Percentiles rank a stretch among this genome's conserved stretches.
Conservation (phyloP, 1,140 invertebrate species). For the Nephotettix cincticeps region DNA sequence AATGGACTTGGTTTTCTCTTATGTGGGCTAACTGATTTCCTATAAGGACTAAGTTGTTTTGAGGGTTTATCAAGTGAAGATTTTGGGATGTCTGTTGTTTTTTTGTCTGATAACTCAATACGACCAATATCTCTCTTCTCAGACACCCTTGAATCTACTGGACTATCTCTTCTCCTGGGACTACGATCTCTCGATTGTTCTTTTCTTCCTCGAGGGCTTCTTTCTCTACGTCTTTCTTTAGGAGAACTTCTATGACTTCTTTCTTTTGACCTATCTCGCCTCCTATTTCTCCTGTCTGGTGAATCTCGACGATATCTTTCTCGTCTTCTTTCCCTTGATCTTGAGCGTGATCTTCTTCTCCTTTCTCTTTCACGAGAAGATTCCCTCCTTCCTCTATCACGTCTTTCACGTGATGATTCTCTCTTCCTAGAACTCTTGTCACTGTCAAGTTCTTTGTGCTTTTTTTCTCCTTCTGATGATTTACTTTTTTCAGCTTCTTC, state of each 20-base stretch:
- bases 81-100: not conserved
- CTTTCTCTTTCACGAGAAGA: slow-evolving; percentile 4
- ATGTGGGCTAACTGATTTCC: not conserved
- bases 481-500: not conserved
- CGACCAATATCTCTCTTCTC: not conserved
- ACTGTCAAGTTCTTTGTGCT: not conserved
- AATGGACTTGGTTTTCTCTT: not conserved
- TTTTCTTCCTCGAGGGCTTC: slow-evolving; percentile 18
- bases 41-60: not conserved
- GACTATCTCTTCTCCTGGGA: slow-evolving; percentile 11
- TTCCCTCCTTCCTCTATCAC: slow-evolving; percentile 13
- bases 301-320: slow-evolving; percentile 15
- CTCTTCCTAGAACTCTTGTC: not conserved
- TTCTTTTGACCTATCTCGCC: slow-evolving; percentile 23
- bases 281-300: slow-evolving; percentile 6
- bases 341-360: slow-evolving; percentile 20
- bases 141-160: not conserved
- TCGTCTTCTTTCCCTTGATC: not conserved
- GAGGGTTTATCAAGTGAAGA: not conserved
- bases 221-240: slow-evolving; percentile 17
- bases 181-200: slow-evolving; percentile 15
- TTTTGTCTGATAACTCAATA: not conserved
- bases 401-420: slow-evolving; percentile 10
- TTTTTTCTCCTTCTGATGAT: not conserved
- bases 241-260: slow-evolving; percentile 11